Conservation (phyloP, 2,888 invertebrate genomes). For the Xiphydria camelus region DNA sequence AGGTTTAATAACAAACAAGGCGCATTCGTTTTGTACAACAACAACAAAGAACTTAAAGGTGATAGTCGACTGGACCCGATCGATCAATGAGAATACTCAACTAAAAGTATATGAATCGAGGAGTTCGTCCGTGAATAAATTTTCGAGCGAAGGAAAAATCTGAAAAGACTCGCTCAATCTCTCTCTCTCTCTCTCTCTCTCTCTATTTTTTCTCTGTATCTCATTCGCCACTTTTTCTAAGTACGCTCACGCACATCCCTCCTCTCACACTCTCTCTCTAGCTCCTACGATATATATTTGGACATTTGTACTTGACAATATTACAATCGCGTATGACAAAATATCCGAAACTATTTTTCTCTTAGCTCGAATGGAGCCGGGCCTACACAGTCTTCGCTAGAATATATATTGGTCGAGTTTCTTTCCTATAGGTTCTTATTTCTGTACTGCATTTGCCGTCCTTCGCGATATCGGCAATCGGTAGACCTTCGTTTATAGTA, state of each 20-base stretch:
- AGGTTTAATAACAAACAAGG: constrained; percentile 14
- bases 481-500: no score
- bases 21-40: constrained; percentile 13
- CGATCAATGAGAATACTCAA: no score
- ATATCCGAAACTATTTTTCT: constrained; percentile 32
- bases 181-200: no score
- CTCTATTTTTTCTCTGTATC: no score
- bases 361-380: constrained; percentile 5
- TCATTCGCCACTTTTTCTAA: background rate
- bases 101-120: no score
- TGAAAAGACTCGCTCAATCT: background rate
- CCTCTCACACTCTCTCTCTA: constrained; percentile 10
- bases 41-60: constrained; percentile 7
- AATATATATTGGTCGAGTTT: constrained; percentile 36
- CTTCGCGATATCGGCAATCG: no score
- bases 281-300: constrained; percentile 29
- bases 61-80: background rate
- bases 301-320: constrained; percentile 48
- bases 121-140: no score
- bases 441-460: no score
- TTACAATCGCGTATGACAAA: constrained; percentile 44
- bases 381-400: constrained; percentile 24
- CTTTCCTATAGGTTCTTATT: constrained; percentile 14
- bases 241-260: constrained; percentile 3
- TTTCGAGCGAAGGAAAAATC: no score